phyloP scores from a whole-genome alignment of 2,113 vertebrate genomes.

The Carassius carassius region DNA sequence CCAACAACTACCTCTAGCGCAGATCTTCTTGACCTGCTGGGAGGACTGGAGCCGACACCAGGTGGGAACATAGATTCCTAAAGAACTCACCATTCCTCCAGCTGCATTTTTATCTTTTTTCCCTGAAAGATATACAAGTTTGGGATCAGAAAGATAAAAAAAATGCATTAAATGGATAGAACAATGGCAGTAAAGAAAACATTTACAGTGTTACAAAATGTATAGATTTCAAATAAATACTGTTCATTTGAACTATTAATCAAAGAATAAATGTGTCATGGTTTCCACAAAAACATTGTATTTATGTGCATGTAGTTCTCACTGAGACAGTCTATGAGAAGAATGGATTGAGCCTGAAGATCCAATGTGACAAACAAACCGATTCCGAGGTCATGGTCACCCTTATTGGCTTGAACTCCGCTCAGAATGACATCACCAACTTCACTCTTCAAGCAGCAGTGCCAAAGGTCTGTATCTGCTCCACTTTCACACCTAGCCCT shows the following conservation, averaged over 20 bases:
- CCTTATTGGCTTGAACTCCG: constrained; percentile 77
- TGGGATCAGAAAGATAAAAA: too few relatives aligned
- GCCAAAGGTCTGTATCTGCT: constrained; percentile 77
- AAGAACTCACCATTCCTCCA: too few relatives aligned
- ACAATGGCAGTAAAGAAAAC: neutral
- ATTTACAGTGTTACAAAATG: neutral
- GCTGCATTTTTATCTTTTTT: too few relatives aligned
- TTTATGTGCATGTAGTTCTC: constrained; percentile 54
- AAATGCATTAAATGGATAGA: neutral
- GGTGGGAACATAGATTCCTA: constrained; percentile 57
- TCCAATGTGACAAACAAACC: constrained; percentile 76
- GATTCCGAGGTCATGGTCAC: constrained; percentile 74
- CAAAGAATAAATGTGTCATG: neutral
- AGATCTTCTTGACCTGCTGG: constrained; percentile 79
- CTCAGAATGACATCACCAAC: constrained; percentile 72
- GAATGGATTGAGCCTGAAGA: constrained; percentile 76
- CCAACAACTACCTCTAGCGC: constrained; percentile 48
- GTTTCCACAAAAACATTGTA: neutral
- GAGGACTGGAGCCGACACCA: constrained; percentile 69
- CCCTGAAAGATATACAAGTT: too few relatives aligned
- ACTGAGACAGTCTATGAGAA: constrained; percentile 77
- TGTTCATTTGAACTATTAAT: neutral
- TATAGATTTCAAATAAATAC: neutral
- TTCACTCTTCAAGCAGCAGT: constrained; percentile 88
- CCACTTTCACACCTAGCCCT: neutral